Evolutionary conservation across 2,888 invertebrate genomes (phyloP), one percentile per base, ranked within the genome.

Genomic region (Lithodes maja): DNA sequence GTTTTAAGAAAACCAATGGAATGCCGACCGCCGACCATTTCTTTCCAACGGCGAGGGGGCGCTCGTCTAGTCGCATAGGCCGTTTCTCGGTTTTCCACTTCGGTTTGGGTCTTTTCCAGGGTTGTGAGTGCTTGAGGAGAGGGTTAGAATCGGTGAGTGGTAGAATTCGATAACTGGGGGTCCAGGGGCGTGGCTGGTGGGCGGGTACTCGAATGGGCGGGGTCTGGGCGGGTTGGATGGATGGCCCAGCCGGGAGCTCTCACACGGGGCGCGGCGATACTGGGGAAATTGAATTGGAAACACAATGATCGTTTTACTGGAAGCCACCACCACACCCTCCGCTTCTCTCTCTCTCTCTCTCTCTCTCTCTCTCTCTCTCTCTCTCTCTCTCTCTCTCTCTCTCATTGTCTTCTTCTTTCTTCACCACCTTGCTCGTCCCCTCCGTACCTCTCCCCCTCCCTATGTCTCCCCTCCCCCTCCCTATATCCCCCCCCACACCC

Each of bases 1-100:
- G 87, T 87, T 87, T 87, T 87, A 87, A 87, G 87, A 87, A 87
- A 87, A 87, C 83, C 83, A 87, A 87, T 87, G 87, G 87, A 87
- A 87, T 69, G 87, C 87, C 83, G 87, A 87, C 87, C 87, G 50
- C 87, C 83, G 78, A 33, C 87, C 87, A 83, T 87, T 87, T 87
- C 87, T 87, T 87, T 83, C 78, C 83, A 80, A 79, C 77, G 49
- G 83, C 78, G 54, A 33, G 17, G 83, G 52, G 87, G 87, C 83
- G 55, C 82, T 82, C 87, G 87, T 87, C 78, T 87, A 87, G 83
- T 77, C 17, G 87, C 87, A 87, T 87, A 82, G 83, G 54, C 3
- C 3, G 83, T 50, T 5, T 17, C 7, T n/a, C 55, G 61, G n/a
- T 12, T 3, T 61, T 61, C 61, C 61, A 5, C 61, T 54, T 3